Evolutionary conservation across 2,113 vertebrate genomes (phyloP), one percentile per base, ranked within the genome.

Genomic region (Tenrec ecaudatus): DNA sequence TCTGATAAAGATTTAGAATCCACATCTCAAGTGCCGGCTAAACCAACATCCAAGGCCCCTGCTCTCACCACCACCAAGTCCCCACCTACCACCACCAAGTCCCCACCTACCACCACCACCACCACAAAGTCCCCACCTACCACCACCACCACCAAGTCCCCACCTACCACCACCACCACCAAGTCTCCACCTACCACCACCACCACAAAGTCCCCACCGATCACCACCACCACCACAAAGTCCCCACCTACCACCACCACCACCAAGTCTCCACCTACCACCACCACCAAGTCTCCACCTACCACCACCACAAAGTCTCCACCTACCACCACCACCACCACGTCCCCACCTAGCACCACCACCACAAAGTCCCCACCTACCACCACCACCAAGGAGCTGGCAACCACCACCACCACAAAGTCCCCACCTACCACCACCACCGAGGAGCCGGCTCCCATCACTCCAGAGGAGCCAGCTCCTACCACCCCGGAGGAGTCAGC

Each of bases 11-110:
- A 88, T 33, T 71, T 16, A 43, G 77, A 6, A 73, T 75, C 95
- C 15, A 89, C 92, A 29, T 12, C 94, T 53, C 78, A 89, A 60
- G 81, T 31, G 47, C 40, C 96, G 69, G 60, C 66, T 82, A 89
- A 92, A 82, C 88, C 86, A 38, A 95, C 84, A 92, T 77, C 91
- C 38, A 85, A 93, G 68, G 62, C 76, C 20, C 25, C 83, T 76
- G 10, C 6, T 29, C 33, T 66, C 60, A 66, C 68, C 0, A 89
- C 73, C 6, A 3, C 82, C 1, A 60, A 89, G 6, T 17, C 82
- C 0, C 12, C 0, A 0, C 40, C 82, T 1, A 80, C 82, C 5
- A 91, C 85, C 1, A 82, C 78, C 0, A 2, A 60, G 8, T 17
- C 82, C 0, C 16, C 0, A 0, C 86, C 62, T 0, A 22, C 0